A percentile compares a stretch with the other conserved stretches of the same genome.
These are phyloP conservation scores for Drosophila borborema DNA, from an alignment of 2,888 invertebrate genomes.

Conservation along the genomic window DNA sequence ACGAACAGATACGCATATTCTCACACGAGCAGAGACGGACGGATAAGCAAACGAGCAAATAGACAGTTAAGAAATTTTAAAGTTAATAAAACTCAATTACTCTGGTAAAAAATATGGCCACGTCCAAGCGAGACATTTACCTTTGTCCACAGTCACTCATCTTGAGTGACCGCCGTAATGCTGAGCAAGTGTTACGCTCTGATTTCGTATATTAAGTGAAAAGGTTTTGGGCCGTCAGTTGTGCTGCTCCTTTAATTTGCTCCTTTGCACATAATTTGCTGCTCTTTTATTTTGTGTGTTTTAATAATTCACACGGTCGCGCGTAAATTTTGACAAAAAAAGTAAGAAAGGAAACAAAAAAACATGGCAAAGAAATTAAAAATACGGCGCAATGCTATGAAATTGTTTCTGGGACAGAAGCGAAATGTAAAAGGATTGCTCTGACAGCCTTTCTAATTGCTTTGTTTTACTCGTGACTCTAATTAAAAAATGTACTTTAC, in stretches of 20 bases:
- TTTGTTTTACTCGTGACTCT: slow-evolving; percentile 79
- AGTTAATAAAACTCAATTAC: not conserved
- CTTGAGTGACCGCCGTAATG: slow-evolving; percentile 22
- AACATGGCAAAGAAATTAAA: slow-evolving; percentile 63
- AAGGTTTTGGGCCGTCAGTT: slow-evolving; percentile 21
- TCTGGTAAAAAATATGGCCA: not conserved
- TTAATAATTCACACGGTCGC: slow-evolving; percentile 72
- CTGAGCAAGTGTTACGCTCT: slow-evolving; percentile 36
- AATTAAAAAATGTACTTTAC: slow-evolving; percentile 80
- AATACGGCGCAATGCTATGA: slow-evolving; percentile 36
- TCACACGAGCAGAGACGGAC: not conserved
- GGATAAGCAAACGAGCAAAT: not conserved
- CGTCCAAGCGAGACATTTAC: not conserved
- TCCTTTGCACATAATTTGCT: slow-evolving; percentile 71
- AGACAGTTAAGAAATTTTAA: not conserved
- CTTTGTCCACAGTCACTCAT: slow-evolving; percentile 1
- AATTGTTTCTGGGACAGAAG: slow-evolving; percentile 9
- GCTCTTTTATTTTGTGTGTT: slow-evolving; percentile 29
- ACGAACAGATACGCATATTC: too few relatives aligned
- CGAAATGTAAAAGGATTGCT: slow-evolving; percentile 66
- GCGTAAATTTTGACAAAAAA: slow-evolving; percentile 66
- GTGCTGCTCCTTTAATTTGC: slow-evolving; percentile 46
- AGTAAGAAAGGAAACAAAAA: not conserved
- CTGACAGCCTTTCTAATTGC: slow-evolving; percentile 77
- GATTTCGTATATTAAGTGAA: slow-evolving; percentile 35